These are phyloP conservation scores for Ernsta delagoae DNA, from an alignment of 2,888 invertebrate species.

Conservation along the genomic window DNA sequence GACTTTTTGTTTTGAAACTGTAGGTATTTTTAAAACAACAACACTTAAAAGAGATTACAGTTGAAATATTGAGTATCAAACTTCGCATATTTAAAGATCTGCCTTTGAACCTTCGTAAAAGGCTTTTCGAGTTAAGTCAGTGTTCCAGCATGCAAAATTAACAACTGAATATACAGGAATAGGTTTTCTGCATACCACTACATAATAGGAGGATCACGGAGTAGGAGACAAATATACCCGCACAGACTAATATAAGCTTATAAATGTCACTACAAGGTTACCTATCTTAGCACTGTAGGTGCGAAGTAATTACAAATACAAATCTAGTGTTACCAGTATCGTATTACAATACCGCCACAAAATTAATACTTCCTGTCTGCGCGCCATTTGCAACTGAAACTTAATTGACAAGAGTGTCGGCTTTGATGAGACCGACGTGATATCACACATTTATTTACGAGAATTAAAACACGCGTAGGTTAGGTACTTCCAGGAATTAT, in stretches of 20 bases:
- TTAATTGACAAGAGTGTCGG: neutral
- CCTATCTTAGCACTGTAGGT: neutral
- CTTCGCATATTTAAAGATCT: too few species aligned
- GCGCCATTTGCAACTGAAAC: neutral
- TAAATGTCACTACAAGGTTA: neutral
- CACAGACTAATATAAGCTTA: neutral
- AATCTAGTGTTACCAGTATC: neutral
- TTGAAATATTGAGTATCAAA: too few species aligned
- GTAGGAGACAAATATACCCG: neutral
- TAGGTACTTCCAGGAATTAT: too few species aligned
- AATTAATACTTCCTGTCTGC: conserved; percentile 9
- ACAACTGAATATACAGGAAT: too few species aligned
- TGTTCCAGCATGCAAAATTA: too few species aligned
- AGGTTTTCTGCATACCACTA: too few species aligned
- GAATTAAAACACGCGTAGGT: neutral
- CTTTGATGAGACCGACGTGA: conserved; percentile 1
- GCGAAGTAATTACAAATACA: neutral
- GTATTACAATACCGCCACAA: conserved; percentile 1
- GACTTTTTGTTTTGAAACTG: too few species aligned
- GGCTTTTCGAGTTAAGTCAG: too few species aligned
- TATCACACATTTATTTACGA: neutral
- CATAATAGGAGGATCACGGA: too few species aligned
- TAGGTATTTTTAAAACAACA: too few species aligned
- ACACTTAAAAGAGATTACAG: too few species aligned
- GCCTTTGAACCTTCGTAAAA: too few species aligned